Evolutionary conservation across 2,113 vertebrate genomes (phyloP).

Genomic region (Psophia crepitans): DNA sequence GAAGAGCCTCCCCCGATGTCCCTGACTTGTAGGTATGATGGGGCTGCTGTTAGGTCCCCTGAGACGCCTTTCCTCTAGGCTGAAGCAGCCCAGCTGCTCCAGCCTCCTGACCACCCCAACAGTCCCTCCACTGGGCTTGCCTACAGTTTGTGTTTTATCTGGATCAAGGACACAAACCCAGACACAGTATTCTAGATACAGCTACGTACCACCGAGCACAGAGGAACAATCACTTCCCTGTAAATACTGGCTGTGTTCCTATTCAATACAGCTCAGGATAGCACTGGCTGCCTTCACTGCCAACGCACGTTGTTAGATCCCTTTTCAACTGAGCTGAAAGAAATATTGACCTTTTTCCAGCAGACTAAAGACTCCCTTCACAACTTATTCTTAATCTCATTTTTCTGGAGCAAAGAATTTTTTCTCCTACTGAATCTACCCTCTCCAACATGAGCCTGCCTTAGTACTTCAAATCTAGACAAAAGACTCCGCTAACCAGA

Average conservation of each 20-base stretch:
- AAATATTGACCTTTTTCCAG: neutral
- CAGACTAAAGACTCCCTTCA: neutral
- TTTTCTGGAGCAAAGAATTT: too few relatives aligned
- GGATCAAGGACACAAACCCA: neutral
- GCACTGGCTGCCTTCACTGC: neutral
- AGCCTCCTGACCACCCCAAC: neutral
- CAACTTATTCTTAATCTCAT: too few relatives aligned
- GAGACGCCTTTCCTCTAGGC: neutral
- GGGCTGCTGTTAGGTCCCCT: neutral
- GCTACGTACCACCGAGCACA: neutral
- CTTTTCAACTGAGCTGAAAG: neutral
- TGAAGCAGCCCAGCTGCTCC: neutral
- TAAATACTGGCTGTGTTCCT: neutral
- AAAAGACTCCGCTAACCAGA: neutral
- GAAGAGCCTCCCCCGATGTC: fast-evolving
- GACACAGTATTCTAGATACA: neutral
- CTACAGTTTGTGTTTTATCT: neutral
- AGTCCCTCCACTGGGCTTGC: neutral
- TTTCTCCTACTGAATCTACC: neutral
- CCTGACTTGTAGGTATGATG: neutral
- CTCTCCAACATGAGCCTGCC: neutral
- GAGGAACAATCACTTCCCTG: neutral
- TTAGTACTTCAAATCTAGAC: neutral
- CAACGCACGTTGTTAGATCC: neutral
- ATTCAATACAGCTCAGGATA: neutral